Conservation (phyloP, 2,113 vertebrate genomes). For the Sinosuthora webbiana region DNA sequence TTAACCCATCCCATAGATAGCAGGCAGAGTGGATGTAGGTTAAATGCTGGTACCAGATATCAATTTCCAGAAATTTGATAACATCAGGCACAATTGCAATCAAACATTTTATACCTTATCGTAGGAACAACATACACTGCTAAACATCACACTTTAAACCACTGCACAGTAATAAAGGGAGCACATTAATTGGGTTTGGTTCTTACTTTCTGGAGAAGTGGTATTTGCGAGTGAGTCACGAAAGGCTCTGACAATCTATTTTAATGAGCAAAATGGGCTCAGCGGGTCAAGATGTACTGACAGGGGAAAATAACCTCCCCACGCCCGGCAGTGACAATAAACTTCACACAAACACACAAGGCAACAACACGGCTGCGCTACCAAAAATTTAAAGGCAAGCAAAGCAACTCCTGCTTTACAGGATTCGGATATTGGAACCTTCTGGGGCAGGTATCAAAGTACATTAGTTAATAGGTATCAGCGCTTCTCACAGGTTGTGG, state of each 20-base stretch:
- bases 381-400: neutral
- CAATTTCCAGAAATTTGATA: slow-evolving; percentile 71
- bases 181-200: neutral
- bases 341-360: neutral
- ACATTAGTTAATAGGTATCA: neutral
- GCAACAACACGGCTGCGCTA: neutral
- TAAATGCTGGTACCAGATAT: slow-evolving; percentile 71
- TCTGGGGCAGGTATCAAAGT: neutral
- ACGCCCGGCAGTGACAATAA: neutral
- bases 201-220: slow-evolving; percentile 12
- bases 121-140: neutral
- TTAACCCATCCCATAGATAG: slow-evolving; percentile 75
- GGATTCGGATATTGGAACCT: neutral
- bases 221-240: neutral
- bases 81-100: slow-evolving; percentile 49
- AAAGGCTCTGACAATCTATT: slow-evolving; percentile 22
- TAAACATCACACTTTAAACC: neutral
- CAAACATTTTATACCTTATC: slow-evolving; percentile 58
- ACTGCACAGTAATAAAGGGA: slow-evolving; percentile 7
- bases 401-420: neutral
- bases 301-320: slow-evolving; percentile 27
- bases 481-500: slow-evolving; percentile 6
- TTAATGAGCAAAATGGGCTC: slow-evolving; percentile 58
- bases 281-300: slow-evolving; percentile 38
- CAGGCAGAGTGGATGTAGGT: slow-evolving; percentile 64